Evolutionary conservation across 2,888 invertebrate species (phyloP).

Genomic region (Schizotus pectinicornis): DNA sequence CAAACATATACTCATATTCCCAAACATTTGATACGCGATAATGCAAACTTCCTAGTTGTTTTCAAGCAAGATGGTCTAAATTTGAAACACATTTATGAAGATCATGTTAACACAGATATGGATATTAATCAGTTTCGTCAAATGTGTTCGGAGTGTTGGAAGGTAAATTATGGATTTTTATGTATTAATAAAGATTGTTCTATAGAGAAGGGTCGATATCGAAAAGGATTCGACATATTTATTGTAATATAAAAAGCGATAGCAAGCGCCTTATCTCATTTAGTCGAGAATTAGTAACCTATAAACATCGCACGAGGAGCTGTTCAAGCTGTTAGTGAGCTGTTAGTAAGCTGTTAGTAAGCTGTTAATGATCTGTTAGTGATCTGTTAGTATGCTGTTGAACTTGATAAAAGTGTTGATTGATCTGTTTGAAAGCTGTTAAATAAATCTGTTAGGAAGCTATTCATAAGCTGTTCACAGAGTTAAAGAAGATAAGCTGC

Average conservation of each 20-base stretch:
- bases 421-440: slow-evolving; percentile 2
- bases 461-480: slow-evolving; percentile 8
- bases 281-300: background rate
- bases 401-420: background rate
- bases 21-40: slow-evolving; percentile 52
- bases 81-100: slow-evolving; percentile 43
- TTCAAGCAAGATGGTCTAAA: slow-evolving; percentile 52
- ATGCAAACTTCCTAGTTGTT: slow-evolving; percentile 49
- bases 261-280: background rate
- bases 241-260: slow-evolving; percentile 18
- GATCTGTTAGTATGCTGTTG: background rate
- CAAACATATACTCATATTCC: slow-evolving; percentile 51
- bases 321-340: slow-evolving; percentile 1
- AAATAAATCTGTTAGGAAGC: background rate
- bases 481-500: background rate
- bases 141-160: slow-evolving; percentile 48
- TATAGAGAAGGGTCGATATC: slow-evolving; percentile 43
- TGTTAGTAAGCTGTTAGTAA: slow-evolving; percentile 2
- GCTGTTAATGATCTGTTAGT: slow-evolving; percentile 2
- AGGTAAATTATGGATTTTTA: slow-evolving; percentile 42
- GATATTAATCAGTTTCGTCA: slow-evolving; percentile 40
- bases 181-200: slow-evolving; percentile 44
- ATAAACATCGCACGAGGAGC: background rate
- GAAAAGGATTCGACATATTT: slow-evolving; percentile 42
- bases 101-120: slow-evolving; percentile 39